Base-by-base conservation (phyloP, 35 echinoderm and acorn worm species). In the Ptychodera flava region DNA sequence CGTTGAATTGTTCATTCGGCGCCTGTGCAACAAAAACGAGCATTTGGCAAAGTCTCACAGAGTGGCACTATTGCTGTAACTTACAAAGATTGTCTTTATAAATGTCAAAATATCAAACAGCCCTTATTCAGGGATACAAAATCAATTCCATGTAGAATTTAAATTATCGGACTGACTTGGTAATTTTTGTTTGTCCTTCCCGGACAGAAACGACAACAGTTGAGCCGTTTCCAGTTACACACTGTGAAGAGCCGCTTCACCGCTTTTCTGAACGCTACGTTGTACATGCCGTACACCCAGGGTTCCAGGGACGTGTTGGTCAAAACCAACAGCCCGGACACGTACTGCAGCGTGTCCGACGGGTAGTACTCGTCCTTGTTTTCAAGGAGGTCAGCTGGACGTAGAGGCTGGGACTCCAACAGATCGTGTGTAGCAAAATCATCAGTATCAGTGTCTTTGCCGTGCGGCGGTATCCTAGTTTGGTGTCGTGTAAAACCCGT, bases 341-440 rank as follows among this genome's bases (percentile, higher is more conserved):
- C 15, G 78, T 78, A 89, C 33, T 82, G 28, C 34, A 80, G 30
- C 28, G 33, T 52, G 28, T 34, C 31, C 29, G 36, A 34, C 0
- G 31, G 36, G 30, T 36, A 29, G 36, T 82, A 29, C 0, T 29
- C 22, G 78, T 28, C n/a, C 1, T 64, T 64, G 6, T 31, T 33
- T 75, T 16, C 14, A 89, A 29, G n/a, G 34, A 28, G 14, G 1
- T 33, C 1, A 89, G 31, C 30, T 78, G 81, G 28, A 89, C n/a
- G 29, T 77, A 31, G 12, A 89, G 27, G 78, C 33, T 38, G 0
- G 88, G 88, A 16, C 16, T 83, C 80, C 88, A 89, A 36, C 88
- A 89, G 36, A 89, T 84, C 28, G 38, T 84, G 75, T 89, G 88
- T 1, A 89, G 78, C 22, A 89, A 36, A 28, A 89, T 81, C 88